Evolutionary conservation across 2,113 vertebrate genomes (phyloP).

Genomic region (Lagopus muta): DNA sequence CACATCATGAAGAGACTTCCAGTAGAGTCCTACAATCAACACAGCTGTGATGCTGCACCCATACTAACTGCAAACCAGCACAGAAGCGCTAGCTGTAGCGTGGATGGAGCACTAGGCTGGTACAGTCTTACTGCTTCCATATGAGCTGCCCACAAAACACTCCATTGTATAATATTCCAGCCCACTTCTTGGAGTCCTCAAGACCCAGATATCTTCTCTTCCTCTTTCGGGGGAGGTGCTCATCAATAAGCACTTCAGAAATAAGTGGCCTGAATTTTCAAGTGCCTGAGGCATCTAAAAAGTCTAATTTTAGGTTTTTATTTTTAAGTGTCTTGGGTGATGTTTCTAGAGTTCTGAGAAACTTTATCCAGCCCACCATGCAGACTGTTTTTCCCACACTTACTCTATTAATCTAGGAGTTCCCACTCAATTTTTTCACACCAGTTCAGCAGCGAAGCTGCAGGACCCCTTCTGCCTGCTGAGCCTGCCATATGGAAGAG

Average conservation of each 20-base stretch:
- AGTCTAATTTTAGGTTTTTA: constrained; percentile 32
- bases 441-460: constrained; percentile 30
- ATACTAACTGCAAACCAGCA: not conserved
- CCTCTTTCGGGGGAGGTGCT: not conserved
- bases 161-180: not conserved
- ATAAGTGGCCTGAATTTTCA: constrained; percentile 46
- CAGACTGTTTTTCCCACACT: constrained; percentile 68
- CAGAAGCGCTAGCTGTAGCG: not conserved
- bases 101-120: not conserved
- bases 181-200: not conserved
- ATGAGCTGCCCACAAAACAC: not conserved
- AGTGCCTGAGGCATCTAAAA: constrained; percentile 19
- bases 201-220: constrained; percentile 21
- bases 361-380: constrained; percentile 43
- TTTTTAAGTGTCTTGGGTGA: constrained; percentile 34
- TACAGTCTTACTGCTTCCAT: not conserved
- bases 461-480: constrained; percentile 50
- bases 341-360: constrained; percentile 47
- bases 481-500: constrained; percentile 63
- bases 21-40: not conserved
- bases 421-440: constrained; percentile 68
- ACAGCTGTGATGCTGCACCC: not conserved
- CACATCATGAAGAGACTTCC: not conserved
- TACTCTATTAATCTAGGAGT: constrained; percentile 48
- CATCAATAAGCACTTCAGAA: constrained; percentile 42